Conservation (phyloP, 1,140 invertebrate genomes). For the Drosophila nigrodunni region DNA sequence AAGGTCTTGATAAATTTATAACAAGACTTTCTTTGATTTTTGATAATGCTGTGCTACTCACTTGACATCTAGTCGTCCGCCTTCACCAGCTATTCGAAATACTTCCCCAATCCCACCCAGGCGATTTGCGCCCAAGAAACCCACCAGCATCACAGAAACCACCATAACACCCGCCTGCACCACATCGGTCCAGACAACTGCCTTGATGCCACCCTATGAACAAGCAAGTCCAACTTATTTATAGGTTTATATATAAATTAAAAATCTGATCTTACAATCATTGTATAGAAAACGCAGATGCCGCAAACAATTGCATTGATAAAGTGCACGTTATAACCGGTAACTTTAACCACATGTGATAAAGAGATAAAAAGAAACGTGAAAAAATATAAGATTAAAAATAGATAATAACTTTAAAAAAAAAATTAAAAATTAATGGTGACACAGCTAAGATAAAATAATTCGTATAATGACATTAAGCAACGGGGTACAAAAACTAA, state of each 20-base stretch:
- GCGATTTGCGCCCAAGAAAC: conserved; percentile 88
- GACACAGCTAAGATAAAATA: background rate
- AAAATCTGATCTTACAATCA: conserved; percentile 87
- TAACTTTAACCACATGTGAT: conserved; percentile 86
- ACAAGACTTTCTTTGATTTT: too few species aligned
- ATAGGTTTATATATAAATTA: background rate
- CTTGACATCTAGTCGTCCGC: conserved; percentile 87
- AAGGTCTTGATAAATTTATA: too few species aligned
- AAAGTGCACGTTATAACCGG: conserved; percentile 89
- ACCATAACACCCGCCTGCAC: conserved; percentile 92
- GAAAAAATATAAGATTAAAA: background rate
- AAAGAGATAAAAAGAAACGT: conserved; percentile 24
- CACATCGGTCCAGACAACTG: conserved; percentile 94
- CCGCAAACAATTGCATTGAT: conserved; percentile 90
- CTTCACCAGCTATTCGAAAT: conserved; percentile 86
- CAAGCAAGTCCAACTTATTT: too few species aligned
- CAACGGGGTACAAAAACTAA: background rate
- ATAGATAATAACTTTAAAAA: background rate
- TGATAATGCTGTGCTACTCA: conserved; percentile 68
- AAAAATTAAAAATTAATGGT: background rate
- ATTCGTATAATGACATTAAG: background rate
- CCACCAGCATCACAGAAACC: conserved; percentile 88
- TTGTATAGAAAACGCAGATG: conserved; percentile 93
- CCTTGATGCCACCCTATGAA: conserved; percentile 92
- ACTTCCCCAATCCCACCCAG: conserved; percentile 89